Conservation (phyloP, 2,113 vertebrate genomes). For the Microtus montanus region DNA sequence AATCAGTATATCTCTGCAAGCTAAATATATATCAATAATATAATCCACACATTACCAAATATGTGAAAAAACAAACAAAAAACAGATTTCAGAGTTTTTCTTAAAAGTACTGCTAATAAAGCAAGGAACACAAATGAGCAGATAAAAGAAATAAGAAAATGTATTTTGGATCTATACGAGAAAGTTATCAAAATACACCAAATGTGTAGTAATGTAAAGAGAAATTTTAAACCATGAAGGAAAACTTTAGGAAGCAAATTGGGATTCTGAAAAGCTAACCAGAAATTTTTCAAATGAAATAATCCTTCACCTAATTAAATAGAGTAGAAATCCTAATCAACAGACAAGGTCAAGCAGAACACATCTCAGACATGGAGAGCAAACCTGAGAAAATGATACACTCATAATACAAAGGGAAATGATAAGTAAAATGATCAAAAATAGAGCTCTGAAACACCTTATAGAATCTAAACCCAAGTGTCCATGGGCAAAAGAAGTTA, state of each 20-base stretch:
- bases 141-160: background rate
- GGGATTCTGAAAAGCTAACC: background rate
- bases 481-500: background rate
- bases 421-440: background rate
- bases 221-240: background rate
- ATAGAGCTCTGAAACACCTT: background rate
- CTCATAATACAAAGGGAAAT: too few relatives aligned
- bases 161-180: background rate
- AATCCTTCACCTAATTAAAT: background rate
- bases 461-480: background rate
- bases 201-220: background rate
- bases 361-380: background rate
- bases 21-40: background rate
- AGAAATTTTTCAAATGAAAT: background rate
- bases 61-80: background rate
- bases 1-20: background rate
- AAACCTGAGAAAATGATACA: background rate
- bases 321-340: background rate
- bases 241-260: background rate
- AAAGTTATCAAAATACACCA: background rate
- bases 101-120: background rate
- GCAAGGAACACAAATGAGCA: background rate
- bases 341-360: background rate
- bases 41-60: background rate
- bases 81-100: background rate